Conservation (phyloP, 2,113 vertebrate genomes). For the Mirounga angustirostris region DNA sequence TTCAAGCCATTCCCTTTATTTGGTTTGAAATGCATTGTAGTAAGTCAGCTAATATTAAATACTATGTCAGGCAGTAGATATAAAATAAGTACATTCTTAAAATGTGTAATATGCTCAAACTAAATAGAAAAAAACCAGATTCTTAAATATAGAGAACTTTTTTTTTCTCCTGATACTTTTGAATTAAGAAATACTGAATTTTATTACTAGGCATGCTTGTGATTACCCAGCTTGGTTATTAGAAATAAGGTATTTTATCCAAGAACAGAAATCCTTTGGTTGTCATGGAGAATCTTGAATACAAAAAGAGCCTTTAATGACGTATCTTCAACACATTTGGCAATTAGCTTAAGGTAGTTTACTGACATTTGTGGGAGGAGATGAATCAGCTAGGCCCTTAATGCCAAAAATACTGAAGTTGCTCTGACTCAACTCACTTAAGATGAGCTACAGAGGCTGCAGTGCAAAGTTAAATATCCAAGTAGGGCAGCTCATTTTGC, state of each 20-base stretch:
- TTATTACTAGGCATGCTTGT: not conserved
- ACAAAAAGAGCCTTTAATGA: conserved; percentile 14
- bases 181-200: conserved; percentile 15
- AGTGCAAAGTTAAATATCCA: not conserved
- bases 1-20: conserved; percentile 2
- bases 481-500: no score
- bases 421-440: not conserved
- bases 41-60: conserved; percentile 38
- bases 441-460: not conserved
- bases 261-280: not conserved
- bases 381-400: conserved; percentile 45
- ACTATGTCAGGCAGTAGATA: not conserved
- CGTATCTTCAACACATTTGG: not conserved
- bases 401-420: not conserved
- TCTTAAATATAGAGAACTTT: not conserved
- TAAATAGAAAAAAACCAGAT: not conserved
- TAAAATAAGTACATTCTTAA: conserved; percentile 36
- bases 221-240: conserved; percentile 20
- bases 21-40: conserved; percentile 39
- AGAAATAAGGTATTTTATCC: conserved; percentile 9
- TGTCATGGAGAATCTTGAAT: conserved; percentile 44
- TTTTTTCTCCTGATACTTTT: not conserved
- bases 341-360: conserved; percentile 36
- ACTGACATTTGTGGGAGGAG: conserved; percentile 32
- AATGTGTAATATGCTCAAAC: not conserved